phyloP scores from a whole-genome alignment of 2,888 invertebrate genomes.

The Therioaphis trifolii region DNA sequence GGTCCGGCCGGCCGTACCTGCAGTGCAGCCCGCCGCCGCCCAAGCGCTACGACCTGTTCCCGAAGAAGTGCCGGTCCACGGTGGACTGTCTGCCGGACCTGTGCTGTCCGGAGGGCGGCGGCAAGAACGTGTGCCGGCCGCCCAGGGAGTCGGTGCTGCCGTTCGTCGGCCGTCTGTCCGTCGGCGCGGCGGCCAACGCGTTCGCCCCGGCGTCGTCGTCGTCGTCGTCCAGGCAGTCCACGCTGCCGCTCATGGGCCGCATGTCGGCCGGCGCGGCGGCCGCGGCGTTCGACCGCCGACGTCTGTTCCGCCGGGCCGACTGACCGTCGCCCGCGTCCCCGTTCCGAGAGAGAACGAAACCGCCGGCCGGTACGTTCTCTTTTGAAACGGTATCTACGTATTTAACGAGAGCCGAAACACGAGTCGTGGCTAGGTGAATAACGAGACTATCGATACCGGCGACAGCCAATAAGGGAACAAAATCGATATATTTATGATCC shows the following conservation, averaged over 20 bases:
- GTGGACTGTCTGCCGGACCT: constrained; percentile 84
- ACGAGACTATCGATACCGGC: no score
- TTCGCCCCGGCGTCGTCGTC: background rate
- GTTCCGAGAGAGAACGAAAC: no score
- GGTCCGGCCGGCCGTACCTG: constrained; percentile 73
- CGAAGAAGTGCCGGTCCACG: constrained; percentile 77
- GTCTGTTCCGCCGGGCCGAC: no score
- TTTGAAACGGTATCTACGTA: no score
- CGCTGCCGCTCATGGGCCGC: background rate
- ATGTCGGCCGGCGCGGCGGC: background rate
- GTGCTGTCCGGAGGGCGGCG: constrained; percentile 83
- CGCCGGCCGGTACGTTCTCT: no score
- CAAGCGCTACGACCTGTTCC: constrained; percentile 75
- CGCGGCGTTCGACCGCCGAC: no score
- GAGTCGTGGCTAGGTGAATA: no score
- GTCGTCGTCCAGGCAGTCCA: background rate
- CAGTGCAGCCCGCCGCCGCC: constrained; percentile 79
- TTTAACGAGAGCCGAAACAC: no score
- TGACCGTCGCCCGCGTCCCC: no score
- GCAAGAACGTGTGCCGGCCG: constrained; percentile 78
- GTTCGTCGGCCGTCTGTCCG: background rate
- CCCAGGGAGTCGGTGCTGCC: constrained; percentile 79
- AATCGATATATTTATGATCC: no score
- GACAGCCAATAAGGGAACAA: no score
- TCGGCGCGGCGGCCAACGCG: background rate